phyloP scores from a whole-genome alignment of 2,797 vertebrate genomes.

The Odontamblyopus rebecca region DNA sequence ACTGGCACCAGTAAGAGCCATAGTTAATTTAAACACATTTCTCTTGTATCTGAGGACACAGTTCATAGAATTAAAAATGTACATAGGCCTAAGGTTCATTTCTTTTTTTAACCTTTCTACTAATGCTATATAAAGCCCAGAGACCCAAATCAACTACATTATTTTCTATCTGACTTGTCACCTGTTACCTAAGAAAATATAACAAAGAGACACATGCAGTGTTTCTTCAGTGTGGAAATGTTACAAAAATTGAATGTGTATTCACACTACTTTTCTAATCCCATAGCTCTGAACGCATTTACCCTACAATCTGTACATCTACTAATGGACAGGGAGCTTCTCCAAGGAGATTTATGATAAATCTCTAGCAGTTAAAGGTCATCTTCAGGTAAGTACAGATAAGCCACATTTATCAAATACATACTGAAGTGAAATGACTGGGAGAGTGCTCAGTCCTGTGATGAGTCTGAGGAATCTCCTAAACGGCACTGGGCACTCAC shows the following conservation, averaged over 20 bases:
- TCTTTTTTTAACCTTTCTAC: no score
- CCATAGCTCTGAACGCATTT: not conserved
- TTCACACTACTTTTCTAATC: slow-evolving; percentile 2
- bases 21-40: no score
- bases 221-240: slow-evolving; percentile 1
- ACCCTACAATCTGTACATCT: not conserved
- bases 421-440: not conserved
- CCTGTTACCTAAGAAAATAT: not conserved
- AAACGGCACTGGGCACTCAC: slow-evolving; percentile 26
- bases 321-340: slow-evolving; percentile 3
- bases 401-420: not conserved
- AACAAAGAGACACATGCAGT: not conserved
- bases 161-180: not conserved
- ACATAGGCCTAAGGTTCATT: no score
- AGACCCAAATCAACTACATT: not conserved
- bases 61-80: no score
- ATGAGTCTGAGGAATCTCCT: slow-evolving; percentile 10
- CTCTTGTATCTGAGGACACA: no score
- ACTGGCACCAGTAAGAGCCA: no score
- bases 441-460: not conserved
- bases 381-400: slow-evolving; percentile 10
- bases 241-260: not conserved
- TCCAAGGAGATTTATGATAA: slow-evolving; percentile 1
- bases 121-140: no score
- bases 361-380: slow-evolving; percentile 5